phyloP scores from a whole-genome alignment of 2,888 invertebrate genomes.

The Tyria jacobaeae region DNA sequence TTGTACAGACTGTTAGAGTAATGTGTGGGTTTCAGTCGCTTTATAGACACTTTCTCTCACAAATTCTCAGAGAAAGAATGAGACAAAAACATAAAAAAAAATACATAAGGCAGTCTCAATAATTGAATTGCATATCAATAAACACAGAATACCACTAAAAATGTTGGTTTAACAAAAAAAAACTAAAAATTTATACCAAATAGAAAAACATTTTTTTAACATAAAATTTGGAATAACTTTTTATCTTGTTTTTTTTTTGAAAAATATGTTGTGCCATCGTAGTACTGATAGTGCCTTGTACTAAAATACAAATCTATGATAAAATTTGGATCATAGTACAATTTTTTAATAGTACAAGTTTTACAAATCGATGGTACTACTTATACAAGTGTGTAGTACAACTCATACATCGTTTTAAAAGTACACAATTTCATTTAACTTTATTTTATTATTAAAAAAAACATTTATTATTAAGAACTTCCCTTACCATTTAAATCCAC shows the following conservation, averaged over 20 bases:
- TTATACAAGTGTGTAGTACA: not conserved
- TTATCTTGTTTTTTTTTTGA: not conserved
- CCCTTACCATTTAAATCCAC: not conserved
- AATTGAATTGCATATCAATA: slow-evolving; percentile 5
- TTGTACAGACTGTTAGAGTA: too few relatives aligned
- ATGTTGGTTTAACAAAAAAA: slow-evolving; percentile 21
- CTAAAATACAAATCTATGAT: too few relatives aligned
- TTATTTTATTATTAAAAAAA: not conserved
- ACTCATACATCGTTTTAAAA: not conserved
- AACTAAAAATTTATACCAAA: slow-evolving; percentile 34
- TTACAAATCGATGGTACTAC: not conserved
- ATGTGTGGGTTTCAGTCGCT: too few relatives aligned
- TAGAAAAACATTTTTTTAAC: slow-evolving; percentile 20
- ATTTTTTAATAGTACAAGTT: not conserved
- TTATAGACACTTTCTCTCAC: not conserved
- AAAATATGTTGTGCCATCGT: not conserved
- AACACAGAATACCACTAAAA: not conserved
- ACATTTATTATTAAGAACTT: not conserved
- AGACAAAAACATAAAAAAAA: not conserved
- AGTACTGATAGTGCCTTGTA: not conserved
- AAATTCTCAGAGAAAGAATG: not conserved
- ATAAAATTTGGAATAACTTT: slow-evolving; percentile 6
- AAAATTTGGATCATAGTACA: not conserved
- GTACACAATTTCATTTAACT: slow-evolving; percentile 6
- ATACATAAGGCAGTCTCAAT: not conserved